Percentiles rank a stretch among this genome's conserved stretches.
phyloP scores from a whole-genome alignment of 2,113 vertebrate genomes.

The Elanoides forficatus region DNA sequence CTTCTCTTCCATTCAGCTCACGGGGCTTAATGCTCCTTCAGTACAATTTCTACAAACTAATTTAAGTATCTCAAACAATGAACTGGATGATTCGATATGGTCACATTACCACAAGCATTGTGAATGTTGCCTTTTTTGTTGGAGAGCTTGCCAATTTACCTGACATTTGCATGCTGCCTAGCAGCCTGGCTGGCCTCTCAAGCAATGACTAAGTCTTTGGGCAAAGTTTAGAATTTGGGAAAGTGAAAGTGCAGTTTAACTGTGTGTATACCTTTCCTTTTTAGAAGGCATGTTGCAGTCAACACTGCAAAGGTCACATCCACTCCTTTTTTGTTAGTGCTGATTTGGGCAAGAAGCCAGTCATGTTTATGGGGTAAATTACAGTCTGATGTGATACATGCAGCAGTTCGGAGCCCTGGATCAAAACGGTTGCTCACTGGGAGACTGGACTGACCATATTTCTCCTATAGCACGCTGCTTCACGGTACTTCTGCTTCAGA shows the following conservation, averaged over 20 bases:
- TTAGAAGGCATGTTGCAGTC: neutral
- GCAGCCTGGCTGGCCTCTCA: neutral
- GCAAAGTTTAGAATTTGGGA: neutral
- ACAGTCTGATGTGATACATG: neutral
- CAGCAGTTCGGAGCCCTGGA: neutral
- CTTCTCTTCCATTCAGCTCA: constrained; percentile 9
- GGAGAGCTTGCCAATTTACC: neutral
- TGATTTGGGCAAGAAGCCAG: neutral
- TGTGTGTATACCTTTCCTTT: neutral
- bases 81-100: neutral
- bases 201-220: neutral
- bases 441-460: neutral
- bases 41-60: neutral
- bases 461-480: neutral
- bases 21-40: neutral
- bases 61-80: constrained; percentile 27
- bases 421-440: neutral
- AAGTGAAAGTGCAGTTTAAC: neutral
- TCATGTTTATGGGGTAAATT: neutral
- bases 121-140: neutral
- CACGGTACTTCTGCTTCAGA: neutral
- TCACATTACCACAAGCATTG: neutral
- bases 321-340: neutral
- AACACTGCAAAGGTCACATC: neutral
- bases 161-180: neutral